A percentile compares a stretch with the other conserved stretches of the same genome.
Conservation (phyloP, 2,797 vertebrate genomes). For the Gymnodraco acuticeps region DNA sequence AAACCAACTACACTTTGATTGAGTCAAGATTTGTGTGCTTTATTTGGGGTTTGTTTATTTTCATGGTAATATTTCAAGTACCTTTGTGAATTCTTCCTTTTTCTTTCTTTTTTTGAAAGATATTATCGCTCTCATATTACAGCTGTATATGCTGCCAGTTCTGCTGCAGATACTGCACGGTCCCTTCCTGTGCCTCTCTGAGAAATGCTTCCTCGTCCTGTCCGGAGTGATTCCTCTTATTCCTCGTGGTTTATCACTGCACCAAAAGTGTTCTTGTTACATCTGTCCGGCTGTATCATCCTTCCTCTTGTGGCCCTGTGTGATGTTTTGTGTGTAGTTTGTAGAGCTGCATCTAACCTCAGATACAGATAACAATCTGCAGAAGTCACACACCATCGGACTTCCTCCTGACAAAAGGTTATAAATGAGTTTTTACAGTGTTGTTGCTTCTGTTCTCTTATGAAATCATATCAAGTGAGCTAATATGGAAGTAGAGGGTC, state of each 20-base stretch:
- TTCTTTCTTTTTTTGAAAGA: neutral
- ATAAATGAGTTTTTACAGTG: neutral
- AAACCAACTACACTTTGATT: slow-evolving; percentile 22
- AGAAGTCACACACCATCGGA: slow-evolving; percentile 15
- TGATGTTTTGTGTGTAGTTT: slow-evolving; percentile 31
- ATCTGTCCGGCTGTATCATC: slow-evolving; percentile 55
- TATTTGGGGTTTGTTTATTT: slow-evolving; percentile 39
- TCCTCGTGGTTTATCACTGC: slow-evolving; percentile 59
- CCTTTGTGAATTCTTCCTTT: neutral
- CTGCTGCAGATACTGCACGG: slow-evolving; percentile 30
- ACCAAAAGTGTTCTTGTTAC: slow-evolving; percentile 53
- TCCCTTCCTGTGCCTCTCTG: slow-evolving; percentile 50
- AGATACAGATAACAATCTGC: slow-evolving; percentile 24
- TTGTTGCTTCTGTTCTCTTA: neutral
- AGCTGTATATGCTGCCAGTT: slow-evolving; percentile 9
- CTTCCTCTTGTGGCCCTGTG: slow-evolving; percentile 17
- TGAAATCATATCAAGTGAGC: neutral
- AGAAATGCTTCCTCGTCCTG: slow-evolving; percentile 60
- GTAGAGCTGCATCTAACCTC: slow-evolving; percentile 37
- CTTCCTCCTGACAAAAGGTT: slow-evolving; percentile 9
- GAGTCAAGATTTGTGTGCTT: slow-evolving; percentile 14
- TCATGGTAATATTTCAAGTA: neutral
- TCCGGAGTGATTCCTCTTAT: slow-evolving; percentile 52
- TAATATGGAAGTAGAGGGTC: neutral
- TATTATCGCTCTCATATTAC: neutral